Evolutionary conservation across 2,113 vertebrate species (phyloP).

Genomic region (Drymodes brunneopygia): DNA sequence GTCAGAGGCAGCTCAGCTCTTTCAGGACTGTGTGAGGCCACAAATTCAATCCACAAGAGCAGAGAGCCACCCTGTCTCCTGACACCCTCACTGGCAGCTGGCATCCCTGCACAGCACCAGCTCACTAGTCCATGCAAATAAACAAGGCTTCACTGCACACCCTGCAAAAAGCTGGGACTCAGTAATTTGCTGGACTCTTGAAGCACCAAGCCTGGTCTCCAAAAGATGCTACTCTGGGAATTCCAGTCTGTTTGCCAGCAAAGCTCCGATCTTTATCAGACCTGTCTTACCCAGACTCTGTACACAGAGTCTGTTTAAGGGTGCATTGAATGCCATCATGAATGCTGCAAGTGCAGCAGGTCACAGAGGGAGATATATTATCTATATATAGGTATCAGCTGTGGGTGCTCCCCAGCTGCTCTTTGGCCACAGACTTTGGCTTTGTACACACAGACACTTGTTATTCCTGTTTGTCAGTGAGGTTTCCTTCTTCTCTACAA

Average conservation of each 20-base stretch:
- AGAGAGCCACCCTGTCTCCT: not conserved
- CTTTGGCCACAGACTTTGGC: not conserved
- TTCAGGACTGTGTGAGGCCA: not conserved
- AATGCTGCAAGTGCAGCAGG: not conserved
- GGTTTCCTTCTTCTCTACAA: not conserved
- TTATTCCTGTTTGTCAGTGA: not conserved
- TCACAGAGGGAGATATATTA: not conserved
- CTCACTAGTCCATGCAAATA: fast-evolving
- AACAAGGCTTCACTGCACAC: not conserved
- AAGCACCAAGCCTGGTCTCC: not conserved
- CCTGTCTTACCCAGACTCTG: not conserved
- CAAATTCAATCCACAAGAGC: not conserved
- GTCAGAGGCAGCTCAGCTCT: not conserved
- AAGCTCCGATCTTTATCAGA: not conserved
- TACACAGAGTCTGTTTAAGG: not conserved
- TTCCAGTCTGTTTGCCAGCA: not conserved
- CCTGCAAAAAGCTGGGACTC: not conserved
- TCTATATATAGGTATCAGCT: not conserved
- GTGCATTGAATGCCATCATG: not conserved
- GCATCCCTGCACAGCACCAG: not conserved
- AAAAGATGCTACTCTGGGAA: not conserved
- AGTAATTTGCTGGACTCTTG: not conserved
- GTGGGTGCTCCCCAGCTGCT: not conserved
- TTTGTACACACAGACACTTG: not conserved
- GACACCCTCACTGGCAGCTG: not conserved